Percentiles rank a stretch among this genome's conserved stretches.
These are phyloP conservation scores for Mactromeris polynyma DNA, from an alignment of 2,888 invertebrate species.

Conservation along the genomic window DNA sequence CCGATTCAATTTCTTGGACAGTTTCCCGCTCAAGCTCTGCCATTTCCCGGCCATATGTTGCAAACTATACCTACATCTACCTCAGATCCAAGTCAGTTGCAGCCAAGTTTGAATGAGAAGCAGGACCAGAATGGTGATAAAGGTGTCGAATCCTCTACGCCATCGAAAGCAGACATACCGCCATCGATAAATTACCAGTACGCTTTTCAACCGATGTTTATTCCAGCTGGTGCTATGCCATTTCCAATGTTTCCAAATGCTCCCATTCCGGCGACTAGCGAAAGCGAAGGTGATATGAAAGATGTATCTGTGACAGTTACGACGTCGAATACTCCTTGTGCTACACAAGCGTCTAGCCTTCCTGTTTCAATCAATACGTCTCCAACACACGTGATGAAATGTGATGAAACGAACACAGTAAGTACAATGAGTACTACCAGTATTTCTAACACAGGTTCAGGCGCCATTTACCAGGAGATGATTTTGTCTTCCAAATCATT, in stretches of 20 bases:
- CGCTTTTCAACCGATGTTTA: constrained; percentile 59
- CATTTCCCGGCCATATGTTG: constrained; percentile 50
- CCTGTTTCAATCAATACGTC: background rate
- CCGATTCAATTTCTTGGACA: constrained; percentile 68
- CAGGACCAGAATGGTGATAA: constrained; percentile 18
- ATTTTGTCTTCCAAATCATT: constrained; percentile 79
- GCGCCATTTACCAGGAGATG: constrained; percentile 80
- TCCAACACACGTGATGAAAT: constrained; percentile 60
- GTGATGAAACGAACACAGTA: constrained; percentile 53
- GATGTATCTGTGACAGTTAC: background rate
- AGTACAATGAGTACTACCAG: constrained; percentile 70
- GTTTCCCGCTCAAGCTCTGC: constrained; percentile 57
- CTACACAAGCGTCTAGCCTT: background rate
- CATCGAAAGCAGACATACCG: background rate
- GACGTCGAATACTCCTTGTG: background rate
- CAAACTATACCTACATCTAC: constrained; percentile 30
- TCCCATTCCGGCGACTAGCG: constrained; percentile 18
- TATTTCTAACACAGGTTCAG: constrained; percentile 68
- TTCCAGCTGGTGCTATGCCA: constrained; percentile 42
- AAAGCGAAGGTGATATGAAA: background rate
- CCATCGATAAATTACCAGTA: constrained; percentile 49
- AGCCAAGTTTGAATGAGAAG: background rate
- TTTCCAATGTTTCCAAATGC: constrained; percentile 24
- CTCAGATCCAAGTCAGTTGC: background rate
- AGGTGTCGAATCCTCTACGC: background rate